A percentile compares a stretch with the other conserved stretches of the same genome.
Conservation (phyloP, 2,113 vertebrate species). For the Tychaedon coryphoeus region DNA sequence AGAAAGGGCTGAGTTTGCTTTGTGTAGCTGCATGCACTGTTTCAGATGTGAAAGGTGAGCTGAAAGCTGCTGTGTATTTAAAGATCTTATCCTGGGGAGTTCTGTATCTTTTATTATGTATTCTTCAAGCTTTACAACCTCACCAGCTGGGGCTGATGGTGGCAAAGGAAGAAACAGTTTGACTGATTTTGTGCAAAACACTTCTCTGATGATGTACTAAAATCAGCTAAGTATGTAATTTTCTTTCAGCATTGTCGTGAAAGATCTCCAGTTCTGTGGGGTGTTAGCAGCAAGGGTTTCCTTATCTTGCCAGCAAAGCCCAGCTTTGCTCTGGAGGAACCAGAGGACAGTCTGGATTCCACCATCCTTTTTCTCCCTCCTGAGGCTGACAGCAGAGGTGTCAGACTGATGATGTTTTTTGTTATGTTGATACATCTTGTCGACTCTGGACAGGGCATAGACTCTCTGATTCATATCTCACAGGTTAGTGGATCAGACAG, state of each 20-base stretch:
- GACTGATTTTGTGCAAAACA: not conserved
- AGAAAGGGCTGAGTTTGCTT: conserved; percentile 10
- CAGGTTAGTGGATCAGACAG: not conserved
- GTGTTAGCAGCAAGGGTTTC: not conserved
- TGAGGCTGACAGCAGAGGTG: not conserved
- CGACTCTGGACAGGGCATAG: not conserved
- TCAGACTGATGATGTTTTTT: not conserved
- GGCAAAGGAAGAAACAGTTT: not conserved
- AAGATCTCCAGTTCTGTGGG: not conserved
- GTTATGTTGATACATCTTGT: not conserved
- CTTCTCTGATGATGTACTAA: not conserved
- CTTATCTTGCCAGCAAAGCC: not conserved
- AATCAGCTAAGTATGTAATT: not conserved
- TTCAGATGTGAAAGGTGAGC: conserved; percentile 43
- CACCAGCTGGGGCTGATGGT: not conserved
- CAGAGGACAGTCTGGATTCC: not conserved
- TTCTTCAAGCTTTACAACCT: not conserved
- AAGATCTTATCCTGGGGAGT: not conserved
- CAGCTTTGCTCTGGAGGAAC: not conserved
- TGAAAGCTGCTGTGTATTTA: not conserved
- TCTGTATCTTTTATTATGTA: not conserved
- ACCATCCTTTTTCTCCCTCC: not conserved
- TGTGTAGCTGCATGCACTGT: not conserved
- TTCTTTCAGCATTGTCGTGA: not conserved
- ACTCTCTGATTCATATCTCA: conserved; percentile 12